These are phyloP conservation scores for Hoplostethus mediterraneus DNA, from an alignment of 2,797 vertebrate genomes.

Conservation along the genomic window DNA sequence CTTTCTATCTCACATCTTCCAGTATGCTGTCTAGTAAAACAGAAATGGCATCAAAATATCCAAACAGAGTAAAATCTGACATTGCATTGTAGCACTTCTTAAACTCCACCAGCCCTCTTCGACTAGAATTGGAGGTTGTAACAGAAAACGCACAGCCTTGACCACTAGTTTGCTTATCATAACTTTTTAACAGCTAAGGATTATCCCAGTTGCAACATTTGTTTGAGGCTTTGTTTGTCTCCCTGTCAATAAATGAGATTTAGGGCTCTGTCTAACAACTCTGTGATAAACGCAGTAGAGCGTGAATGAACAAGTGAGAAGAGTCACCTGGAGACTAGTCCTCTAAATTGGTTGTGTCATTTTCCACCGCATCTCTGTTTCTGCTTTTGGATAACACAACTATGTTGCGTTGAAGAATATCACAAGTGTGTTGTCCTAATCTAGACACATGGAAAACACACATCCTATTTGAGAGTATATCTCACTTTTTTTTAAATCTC, in stretches of 20 bases:
- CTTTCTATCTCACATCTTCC: too few relatives aligned
- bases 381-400: too few relatives aligned
- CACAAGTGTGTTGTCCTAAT: too few relatives aligned
- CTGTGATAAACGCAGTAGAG: not conserved
- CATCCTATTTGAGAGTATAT: too few relatives aligned
- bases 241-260: too few relatives aligned
- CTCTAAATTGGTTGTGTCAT: not conserved
- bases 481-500: too few relatives aligned
- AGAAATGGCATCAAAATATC: too few relatives aligned
- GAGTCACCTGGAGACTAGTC: not conserved
- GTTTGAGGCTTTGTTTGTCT: not conserved
- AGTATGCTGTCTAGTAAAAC: too few relatives aligned
- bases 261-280: too few relatives aligned
- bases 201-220: not conserved
- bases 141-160: not conserved
- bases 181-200: not conserved
- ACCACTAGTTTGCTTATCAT: not conserved
- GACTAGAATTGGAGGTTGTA: not conserved
- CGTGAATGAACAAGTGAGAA: not conserved
- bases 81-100: not conserved
- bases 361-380: not conserved
- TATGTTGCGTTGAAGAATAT: too few relatives aligned
- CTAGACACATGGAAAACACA: too few relatives aligned
- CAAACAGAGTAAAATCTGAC: not conserved
- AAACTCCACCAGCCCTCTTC: not conserved